phyloP scores from a whole-genome alignment of 2,113 vertebrate species.

The Hippocampus guttulatus region DNA sequence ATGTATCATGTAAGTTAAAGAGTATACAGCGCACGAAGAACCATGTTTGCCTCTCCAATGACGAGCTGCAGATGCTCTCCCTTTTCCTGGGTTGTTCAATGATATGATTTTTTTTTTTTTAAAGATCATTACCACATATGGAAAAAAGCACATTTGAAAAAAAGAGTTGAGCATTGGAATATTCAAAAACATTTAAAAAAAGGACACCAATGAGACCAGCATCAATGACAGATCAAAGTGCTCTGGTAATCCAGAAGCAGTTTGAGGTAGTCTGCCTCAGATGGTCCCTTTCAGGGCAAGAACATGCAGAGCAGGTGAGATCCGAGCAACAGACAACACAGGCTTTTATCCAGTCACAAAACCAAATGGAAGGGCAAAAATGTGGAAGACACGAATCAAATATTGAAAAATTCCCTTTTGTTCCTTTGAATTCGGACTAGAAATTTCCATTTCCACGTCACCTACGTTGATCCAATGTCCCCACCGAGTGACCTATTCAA shows the following conservation, averaged over 20 bases:
- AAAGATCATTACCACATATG: conserved; percentile 1
- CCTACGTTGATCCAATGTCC: conserved; percentile 37
- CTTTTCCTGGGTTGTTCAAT: conserved; percentile 7
- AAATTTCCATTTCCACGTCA: conserved; percentile 23
- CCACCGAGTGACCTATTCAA: conserved; percentile 57
- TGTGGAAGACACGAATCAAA: conserved; percentile 42
- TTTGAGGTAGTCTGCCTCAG: conserved; percentile 36
- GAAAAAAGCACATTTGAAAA: conserved; percentile 4
- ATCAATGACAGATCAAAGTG: conserved; percentile 13
- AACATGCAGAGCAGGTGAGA: conserved; percentile 22
- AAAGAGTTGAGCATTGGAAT: background rate
- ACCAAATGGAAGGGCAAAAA: conserved; percentile 36
- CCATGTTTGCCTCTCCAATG: conserved; percentile 7
- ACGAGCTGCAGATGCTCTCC: conserved; percentile 3
- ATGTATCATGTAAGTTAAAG: conserved; percentile 18
- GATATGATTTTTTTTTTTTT: conserved; percentile 10
- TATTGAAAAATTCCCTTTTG: conserved; percentile 27
- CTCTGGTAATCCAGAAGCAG: conserved; percentile 24
- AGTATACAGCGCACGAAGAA: conserved; percentile 6
- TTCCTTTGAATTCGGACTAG: conserved; percentile 17
- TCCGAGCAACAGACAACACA: conserved; percentile 16
- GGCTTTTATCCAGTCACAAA: conserved; percentile 14
- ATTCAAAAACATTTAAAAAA: conserved; percentile 3
- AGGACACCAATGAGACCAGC: conserved; percentile 18
- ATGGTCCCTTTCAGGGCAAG: conserved; percentile 14